Evolutionary conservation across 1,140 invertebrate genomes (phyloP).

Genomic region (Delia radicum): DNA sequence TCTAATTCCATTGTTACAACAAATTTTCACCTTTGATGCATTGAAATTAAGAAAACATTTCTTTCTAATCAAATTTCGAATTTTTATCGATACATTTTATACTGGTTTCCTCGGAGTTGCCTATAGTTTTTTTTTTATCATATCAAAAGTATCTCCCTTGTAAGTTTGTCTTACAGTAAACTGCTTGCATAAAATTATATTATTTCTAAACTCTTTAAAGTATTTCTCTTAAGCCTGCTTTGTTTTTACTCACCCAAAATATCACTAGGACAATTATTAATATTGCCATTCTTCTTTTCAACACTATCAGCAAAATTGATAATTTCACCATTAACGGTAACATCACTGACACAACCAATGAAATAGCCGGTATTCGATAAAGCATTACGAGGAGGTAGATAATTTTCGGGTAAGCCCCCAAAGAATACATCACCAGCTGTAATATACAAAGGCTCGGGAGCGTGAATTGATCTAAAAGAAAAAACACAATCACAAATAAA

Average conservation of each 20-base stretch:
- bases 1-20: too few species aligned
- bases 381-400: constrained; percentile 51
- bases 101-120: too few species aligned
- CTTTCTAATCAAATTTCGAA: too few species aligned
- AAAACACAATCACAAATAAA: constrained; percentile 8
- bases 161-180: too few species aligned
- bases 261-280: constrained; percentile 65
- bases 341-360: constrained; percentile 83
- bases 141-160: too few species aligned
- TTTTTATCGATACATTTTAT: too few species aligned
- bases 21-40: too few species aligned
- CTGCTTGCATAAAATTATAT: neutral
- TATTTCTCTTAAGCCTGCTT: neutral
- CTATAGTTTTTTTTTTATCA: too few species aligned
- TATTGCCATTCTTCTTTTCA: constrained; percentile 63
- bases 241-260: constrained; percentile 41
- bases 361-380: constrained; percentile 62
- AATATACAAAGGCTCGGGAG: constrained; percentile 64
- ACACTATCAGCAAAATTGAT: constrained; percentile 79
- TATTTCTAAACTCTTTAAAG: neutral
- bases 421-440: constrained; percentile 74
- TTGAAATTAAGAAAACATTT: too few species aligned
- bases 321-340: constrained; percentile 79
- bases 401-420: constrained; percentile 74
- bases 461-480: constrained; percentile 36